phyloP scores from a whole-genome alignment of 2,113 vertebrate genomes.

The Amazona vittata region DNA sequence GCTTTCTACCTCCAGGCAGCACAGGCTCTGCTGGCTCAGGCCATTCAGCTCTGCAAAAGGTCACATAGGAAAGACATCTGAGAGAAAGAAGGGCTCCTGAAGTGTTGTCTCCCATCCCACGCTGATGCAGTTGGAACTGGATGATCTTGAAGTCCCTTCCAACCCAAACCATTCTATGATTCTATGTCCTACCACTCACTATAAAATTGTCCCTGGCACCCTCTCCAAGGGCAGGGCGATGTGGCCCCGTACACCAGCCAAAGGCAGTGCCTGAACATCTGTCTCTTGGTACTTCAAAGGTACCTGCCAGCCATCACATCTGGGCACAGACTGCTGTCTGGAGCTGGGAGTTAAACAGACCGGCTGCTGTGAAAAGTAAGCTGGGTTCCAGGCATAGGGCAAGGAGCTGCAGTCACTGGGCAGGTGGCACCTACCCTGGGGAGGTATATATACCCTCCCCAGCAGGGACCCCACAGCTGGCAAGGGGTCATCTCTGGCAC shows the following conservation, averaged over 20 bases:
- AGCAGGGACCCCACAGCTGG: background rate
- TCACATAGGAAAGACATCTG: background rate
- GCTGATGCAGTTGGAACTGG: background rate
- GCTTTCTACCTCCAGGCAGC: background rate
- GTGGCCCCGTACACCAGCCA: background rate
- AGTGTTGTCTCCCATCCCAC: background rate
- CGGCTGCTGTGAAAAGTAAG: background rate
- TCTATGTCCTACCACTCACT: background rate
- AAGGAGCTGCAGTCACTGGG: background rate
- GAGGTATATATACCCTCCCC: background rate
- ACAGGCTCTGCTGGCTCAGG: background rate
- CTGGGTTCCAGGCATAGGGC: accelerated
- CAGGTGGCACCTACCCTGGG: background rate
- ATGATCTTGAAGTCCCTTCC: background rate
- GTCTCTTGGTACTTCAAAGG: background rate
- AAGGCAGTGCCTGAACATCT: background rate
- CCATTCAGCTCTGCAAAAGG: background rate
- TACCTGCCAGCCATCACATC: background rate
- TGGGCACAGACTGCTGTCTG: background rate
- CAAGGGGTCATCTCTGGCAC: background rate
- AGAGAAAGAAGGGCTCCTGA: background rate
- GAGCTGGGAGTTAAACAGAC: background rate
- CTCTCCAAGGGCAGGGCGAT: background rate
- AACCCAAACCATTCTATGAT: background rate
- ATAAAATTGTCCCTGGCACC: background rate